Conservation (phyloP, 2,113 vertebrate species). For the Cettia cetti region DNA sequence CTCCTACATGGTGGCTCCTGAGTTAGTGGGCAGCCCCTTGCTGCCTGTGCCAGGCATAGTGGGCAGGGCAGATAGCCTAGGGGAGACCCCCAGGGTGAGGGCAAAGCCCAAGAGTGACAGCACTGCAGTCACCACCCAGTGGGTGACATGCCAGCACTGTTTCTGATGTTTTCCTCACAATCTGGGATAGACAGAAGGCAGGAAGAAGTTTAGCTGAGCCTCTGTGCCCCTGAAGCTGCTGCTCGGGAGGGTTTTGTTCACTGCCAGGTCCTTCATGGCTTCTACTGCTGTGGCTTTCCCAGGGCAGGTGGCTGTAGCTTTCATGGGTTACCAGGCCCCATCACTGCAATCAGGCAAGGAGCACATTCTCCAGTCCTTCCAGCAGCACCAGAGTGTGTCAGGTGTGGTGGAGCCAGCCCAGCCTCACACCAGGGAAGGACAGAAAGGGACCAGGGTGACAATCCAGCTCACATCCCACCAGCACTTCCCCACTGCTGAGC, state of each 20-base stretch:
- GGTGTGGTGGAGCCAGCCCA: neutral
- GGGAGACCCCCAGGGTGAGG: neutral
- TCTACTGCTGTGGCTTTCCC: neutral
- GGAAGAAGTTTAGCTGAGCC: neutral
- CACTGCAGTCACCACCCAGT: neutral
- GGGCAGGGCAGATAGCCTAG: neutral
- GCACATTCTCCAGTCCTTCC: neutral
- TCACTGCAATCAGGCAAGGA: neutral
- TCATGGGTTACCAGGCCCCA: fast-evolving
- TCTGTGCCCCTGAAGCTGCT: neutral
- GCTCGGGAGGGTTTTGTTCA: neutral
- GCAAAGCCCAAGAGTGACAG: neutral
- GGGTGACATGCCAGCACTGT: neutral
- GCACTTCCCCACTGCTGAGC: neutral
- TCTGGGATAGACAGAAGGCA: neutral
- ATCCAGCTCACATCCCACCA: neutral
- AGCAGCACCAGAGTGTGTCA: neutral
- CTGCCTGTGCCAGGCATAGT: neutral
- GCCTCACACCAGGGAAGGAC: fast-evolving
- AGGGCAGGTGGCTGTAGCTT: neutral
- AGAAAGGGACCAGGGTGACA: neutral
- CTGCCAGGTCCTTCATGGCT: neutral
- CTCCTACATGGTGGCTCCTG: neutral
- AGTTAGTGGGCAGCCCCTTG: neutral
- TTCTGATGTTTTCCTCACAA: fast-evolving